These are phyloP conservation scores for Plutomurus gul DNA, from an alignment of 1,140 invertebrate species.

Conservation along the genomic window DNA sequence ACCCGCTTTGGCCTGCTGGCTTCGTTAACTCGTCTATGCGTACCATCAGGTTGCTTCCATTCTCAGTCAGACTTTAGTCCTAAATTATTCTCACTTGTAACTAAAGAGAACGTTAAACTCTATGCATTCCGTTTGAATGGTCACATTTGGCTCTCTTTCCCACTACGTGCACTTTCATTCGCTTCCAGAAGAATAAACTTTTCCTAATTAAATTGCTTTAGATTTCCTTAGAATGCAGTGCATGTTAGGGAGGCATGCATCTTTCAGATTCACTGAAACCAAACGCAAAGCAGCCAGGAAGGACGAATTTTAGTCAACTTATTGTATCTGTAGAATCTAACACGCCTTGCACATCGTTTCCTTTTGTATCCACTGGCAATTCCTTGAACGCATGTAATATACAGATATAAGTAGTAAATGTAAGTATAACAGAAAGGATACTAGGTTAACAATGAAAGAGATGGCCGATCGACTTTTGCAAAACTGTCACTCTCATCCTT, in stretches of 20 bases:
- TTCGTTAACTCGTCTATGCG: too few relatives aligned
- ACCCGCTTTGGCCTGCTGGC: too few relatives aligned
- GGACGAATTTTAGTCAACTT: too few relatives aligned
- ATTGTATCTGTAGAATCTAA: too few relatives aligned
- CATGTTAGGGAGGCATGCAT: conserved; percentile 10
- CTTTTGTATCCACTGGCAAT: too few relatives aligned
- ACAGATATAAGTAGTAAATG: too few relatives aligned
- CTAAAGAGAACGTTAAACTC: too few relatives aligned
- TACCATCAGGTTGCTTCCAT: not conserved
- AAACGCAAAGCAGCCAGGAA: not conserved
- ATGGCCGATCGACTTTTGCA: not conserved
- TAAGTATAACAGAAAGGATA: too few relatives aligned
- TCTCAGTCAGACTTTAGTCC: not conserved
- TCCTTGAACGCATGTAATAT: too few relatives aligned
- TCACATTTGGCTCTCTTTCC: conserved; percentile 10
- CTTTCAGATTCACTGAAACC: conserved; percentile 19
- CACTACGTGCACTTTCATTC: conserved; percentile 12
- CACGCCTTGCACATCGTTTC: too few relatives aligned
- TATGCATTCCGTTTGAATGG: not conserved
- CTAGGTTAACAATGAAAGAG: too few relatives aligned
- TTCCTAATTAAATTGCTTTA: conserved; percentile 32
- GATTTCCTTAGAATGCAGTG: conserved; percentile 12
- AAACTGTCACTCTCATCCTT: not conserved
- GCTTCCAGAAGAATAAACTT: conserved; percentile 22
- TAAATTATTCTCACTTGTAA: not conserved